Conservation (phyloP, 2,888 invertebrate species). For the Ennomos erosarius region DNA sequence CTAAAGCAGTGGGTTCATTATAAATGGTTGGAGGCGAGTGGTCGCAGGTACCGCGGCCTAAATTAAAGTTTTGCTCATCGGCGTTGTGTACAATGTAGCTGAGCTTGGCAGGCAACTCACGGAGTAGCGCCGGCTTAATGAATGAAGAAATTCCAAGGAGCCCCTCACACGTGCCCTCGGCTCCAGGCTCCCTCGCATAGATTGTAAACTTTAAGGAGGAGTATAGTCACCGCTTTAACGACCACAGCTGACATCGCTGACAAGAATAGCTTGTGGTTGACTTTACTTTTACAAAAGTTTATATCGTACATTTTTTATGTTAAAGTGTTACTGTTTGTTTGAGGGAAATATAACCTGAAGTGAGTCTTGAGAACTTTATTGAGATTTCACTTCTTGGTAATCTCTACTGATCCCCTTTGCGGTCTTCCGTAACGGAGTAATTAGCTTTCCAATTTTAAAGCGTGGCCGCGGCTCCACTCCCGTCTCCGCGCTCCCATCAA, state of each 20-base stretch:
- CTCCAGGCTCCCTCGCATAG: constrained; percentile 59
- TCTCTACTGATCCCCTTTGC: constrained; percentile 58
- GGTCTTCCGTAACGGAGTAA: constrained; percentile 67
- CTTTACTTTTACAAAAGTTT: constrained; percentile 22
- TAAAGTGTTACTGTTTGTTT: too few species aligned
- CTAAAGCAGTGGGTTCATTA: constrained; percentile 78
- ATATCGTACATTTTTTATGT: too few species aligned
- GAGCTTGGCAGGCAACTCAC: constrained; percentile 75
- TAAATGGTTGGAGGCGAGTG: constrained; percentile 60
- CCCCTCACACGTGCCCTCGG: constrained; percentile 66
- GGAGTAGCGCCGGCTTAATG: constrained; percentile 73
- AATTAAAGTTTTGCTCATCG: constrained; percentile 80
- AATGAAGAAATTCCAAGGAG: constrained; percentile 78
- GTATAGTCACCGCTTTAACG: constrained; percentile 47
- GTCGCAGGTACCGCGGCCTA: constrained; percentile 71
- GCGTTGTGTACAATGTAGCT: constrained; percentile 66
- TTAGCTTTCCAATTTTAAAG: constrained; percentile 82
- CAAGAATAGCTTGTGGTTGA: constrained; percentile 17
- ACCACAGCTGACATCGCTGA: constrained; percentile 34
- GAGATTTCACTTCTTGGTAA: constrained; percentile 40
- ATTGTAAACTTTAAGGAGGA: constrained; percentile 60
- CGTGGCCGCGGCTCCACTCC: constrained; percentile 67
- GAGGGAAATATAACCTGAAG: too few species aligned
- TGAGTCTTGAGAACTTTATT: constrained; percentile 3
- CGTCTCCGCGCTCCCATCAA: constrained; percentile 66